Conservation (phyloP, 2,888 invertebrate genomes). For the Homarus gammarus region DNA sequence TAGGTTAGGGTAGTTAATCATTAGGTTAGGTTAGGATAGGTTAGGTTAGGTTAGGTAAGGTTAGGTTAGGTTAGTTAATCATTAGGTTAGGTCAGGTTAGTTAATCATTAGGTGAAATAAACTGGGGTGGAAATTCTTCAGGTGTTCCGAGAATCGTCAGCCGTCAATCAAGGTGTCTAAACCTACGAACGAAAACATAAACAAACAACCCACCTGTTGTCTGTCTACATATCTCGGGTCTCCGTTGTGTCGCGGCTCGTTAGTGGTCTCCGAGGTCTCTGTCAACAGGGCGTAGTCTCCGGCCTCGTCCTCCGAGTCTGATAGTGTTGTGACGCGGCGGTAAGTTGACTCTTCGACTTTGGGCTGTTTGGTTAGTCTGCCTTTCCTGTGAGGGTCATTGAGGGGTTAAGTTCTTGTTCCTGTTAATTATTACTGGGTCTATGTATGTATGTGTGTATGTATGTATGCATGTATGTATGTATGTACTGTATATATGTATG, state of each 20-base stretch:
- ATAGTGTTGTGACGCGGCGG: conserved; percentile 60
- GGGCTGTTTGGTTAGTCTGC: conserved; percentile 13
- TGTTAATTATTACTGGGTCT: too few relatives aligned
- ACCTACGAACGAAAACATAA: background rate
- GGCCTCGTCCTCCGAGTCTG: conserved; percentile 72
- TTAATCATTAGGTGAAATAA: too few relatives aligned
- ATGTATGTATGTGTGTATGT: too few relatives aligned
- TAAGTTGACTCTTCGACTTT: conserved; percentile 54
- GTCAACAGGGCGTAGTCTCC: conserved; percentile 73
- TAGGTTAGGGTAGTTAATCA: too few relatives aligned
- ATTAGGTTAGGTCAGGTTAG: too few relatives aligned
- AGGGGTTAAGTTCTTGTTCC: too few relatives aligned
- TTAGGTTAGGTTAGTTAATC: too few relatives aligned
- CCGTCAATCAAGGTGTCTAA: background rate
- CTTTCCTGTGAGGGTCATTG: conserved; percentile 32
- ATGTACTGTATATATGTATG: too few relatives aligned
- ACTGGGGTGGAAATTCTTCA: too few relatives aligned
- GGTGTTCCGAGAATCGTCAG: background rate
- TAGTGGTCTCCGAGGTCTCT: conserved; percentile 21
- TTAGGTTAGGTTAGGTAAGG: too few relatives aligned
- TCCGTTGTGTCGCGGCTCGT: background rate
- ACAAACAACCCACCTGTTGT: conserved; percentile 62
- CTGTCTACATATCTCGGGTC: conserved; percentile 74
- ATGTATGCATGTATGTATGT: too few relatives aligned
- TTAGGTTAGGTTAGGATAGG: too few relatives aligned